phyloP scores from a whole-genome alignment of 2,888 invertebrate species.

The Lingula anatina region DNA sequence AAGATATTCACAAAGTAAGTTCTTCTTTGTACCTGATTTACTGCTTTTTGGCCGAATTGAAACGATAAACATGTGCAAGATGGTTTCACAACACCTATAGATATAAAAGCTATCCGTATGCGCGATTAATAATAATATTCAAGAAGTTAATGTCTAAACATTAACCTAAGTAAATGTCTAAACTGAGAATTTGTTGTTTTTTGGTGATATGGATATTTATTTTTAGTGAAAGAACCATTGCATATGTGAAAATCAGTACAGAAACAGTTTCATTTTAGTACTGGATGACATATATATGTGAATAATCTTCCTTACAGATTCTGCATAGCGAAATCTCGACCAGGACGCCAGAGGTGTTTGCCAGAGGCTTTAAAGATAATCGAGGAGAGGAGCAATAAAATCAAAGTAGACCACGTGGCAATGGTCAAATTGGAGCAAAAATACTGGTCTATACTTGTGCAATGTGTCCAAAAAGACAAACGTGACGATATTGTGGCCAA shows the following conservation, averaged over 20 bases:
- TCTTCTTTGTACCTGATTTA: no score
- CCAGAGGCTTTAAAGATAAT: conserved; percentile 26
- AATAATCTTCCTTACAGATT: conserved; percentile 33
- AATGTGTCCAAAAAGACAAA: conserved; percentile 23
- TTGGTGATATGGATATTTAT: no score
- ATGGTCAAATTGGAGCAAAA: conserved; percentile 40
- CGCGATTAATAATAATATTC: no score
- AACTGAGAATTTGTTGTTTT: no score
- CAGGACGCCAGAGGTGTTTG: conserved; percentile 31
- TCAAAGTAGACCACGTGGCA: conserved; percentile 35
- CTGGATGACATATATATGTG: no score
- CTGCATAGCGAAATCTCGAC: conserved; percentile 36
- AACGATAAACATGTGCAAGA: no score
- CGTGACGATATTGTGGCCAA: conserved; percentile 18
- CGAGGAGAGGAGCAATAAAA: conserved; percentile 23
- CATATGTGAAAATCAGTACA: background rate
- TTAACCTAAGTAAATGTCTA: no score
- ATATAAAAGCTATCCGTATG: no score
- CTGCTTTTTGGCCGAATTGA: no score
- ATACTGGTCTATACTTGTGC: conserved; percentile 40
- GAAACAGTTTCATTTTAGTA: no score
- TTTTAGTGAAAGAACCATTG: background rate
- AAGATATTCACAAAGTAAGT: conserved; percentile 36
- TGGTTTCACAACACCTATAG: no score
- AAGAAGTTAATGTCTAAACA: no score